A percentile compares a stretch with the other conserved stretches of the same genome.
Conservation (phyloP, 1,140 invertebrate species). For the Yoshiicerus persimilis region DNA sequence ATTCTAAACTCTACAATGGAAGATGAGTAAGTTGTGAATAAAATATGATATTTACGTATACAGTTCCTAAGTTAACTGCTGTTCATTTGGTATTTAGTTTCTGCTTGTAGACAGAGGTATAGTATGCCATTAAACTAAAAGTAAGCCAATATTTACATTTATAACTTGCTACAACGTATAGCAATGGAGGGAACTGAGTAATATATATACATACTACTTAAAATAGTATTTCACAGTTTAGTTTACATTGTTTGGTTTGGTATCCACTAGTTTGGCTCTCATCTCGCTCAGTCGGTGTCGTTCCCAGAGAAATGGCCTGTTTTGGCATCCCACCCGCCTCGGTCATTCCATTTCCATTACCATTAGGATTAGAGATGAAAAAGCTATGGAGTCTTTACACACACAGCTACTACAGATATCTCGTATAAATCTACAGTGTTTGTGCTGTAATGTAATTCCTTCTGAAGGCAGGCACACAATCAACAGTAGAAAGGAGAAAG, state of each 20-base stretch:
- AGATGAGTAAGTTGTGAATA: no score
- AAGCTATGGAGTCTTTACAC: neutral
- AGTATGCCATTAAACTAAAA: no score
- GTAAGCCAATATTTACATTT: no score
- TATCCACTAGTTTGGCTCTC: neutral
- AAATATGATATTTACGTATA: no score
- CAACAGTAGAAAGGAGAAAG: neutral
- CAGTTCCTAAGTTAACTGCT: no score
- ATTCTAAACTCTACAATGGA: no score
- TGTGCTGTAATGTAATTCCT: neutral
- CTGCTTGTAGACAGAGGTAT: no score
- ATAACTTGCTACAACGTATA: neutral
- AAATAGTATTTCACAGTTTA: neutral
- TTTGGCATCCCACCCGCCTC: neutral
- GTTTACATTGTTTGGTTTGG: neutral
- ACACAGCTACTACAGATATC: neutral
- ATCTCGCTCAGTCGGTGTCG: neutral
- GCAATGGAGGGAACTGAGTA: neutral
- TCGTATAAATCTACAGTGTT: neutral
- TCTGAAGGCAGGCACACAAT: neutral
- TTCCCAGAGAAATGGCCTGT: neutral
- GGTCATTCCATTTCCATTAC: constrained; percentile 1
- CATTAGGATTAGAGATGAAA: neutral
- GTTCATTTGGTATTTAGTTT: no score
- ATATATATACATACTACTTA: neutral